Evolutionary conservation across 1,140 invertebrate genomes (phyloP).

Genomic region (Drosophila pseudoobscura): DNA sequence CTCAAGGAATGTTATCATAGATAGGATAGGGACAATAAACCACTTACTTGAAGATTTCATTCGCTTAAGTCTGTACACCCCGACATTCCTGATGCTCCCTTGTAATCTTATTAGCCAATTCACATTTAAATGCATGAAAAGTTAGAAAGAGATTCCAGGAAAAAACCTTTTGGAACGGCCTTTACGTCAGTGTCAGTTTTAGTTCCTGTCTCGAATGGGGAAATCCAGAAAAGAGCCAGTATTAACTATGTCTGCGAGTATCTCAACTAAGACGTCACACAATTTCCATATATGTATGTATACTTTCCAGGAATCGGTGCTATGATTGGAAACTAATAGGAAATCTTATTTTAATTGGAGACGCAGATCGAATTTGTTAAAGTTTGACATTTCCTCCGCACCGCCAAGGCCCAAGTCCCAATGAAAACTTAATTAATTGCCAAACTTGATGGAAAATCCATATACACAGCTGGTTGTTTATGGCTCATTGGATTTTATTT

Average conservation of each 20-base stretch:
- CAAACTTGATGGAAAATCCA: conserved; percentile 48
- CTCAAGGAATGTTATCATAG: too few species aligned
- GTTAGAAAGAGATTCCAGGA: conserved; percentile 25
- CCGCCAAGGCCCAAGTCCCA: conserved; percentile 1
- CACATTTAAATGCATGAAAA: conserved; percentile 30
- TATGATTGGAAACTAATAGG: not conserved
- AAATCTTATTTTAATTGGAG: not conserved
- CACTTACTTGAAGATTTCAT: too few species aligned
- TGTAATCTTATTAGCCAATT: conserved; percentile 40
- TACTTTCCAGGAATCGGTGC: not conserved
- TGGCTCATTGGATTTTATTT: conserved; percentile 51
- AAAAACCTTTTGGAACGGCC: conserved; percentile 23
- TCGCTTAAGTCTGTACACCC: too few species aligned
- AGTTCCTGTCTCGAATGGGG: conserved; percentile 33
- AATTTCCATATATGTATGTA: not conserved
- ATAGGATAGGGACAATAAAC: too few species aligned
- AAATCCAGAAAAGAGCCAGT: conserved; percentile 10
- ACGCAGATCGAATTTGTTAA: not conserved
- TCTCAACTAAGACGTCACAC: not conserved
- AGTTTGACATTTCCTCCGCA: conserved; percentile 4
- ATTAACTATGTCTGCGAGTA: not conserved
- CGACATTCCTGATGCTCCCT: not conserved
- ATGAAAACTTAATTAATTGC: conserved; percentile 48
- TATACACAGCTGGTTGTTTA: conserved; percentile 41
- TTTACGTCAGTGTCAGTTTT: conserved; percentile 22